These are phyloP conservation scores for Ectropis grisescens DNA, from an alignment of 1,140 invertebrate species.

Conservation along the genomic window DNA sequence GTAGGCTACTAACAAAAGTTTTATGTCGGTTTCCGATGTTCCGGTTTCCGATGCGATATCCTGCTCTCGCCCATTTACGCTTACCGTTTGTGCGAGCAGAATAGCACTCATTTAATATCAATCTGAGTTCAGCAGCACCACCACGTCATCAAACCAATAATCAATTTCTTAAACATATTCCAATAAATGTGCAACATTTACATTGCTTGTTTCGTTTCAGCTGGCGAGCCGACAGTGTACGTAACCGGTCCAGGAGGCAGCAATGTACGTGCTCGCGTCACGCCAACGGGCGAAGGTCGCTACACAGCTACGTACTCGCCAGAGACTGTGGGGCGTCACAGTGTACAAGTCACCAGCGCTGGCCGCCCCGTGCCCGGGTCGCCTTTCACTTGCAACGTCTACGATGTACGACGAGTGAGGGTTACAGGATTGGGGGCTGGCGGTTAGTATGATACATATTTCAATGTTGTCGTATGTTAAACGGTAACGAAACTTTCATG, in stretches of 20 bases:
- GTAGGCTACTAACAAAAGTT: too few relatives aligned
- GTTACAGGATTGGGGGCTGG: constrained; percentile 79
- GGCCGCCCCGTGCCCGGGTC: constrained; percentile 88
- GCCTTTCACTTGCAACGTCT: constrained; percentile 94
- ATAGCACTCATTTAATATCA: too few relatives aligned
- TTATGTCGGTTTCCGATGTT: too few relatives aligned
- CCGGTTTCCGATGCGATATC: too few relatives aligned
- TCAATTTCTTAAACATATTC: too few relatives aligned
- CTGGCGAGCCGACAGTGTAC: constrained; percentile 76
- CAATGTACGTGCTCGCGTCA: constrained; percentile 76
- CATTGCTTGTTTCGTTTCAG: constrained; percentile 30
- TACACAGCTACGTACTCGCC: constrained; percentile 85
- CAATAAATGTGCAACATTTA: too few relatives aligned
- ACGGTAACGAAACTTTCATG: too few relatives aligned
- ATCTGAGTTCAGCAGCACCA: too few relatives aligned
- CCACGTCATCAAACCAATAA: too few relatives aligned
- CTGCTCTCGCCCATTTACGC: too few relatives aligned
- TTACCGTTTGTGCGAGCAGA: too few relatives aligned
- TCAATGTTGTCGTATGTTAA: too few relatives aligned
- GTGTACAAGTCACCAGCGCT: constrained; percentile 84
- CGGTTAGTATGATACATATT: constrained; percentile 33
- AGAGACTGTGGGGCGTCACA: constrained; percentile 88
- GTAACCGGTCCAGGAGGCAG: constrained; percentile 85
- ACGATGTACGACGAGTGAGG: constrained; percentile 88
- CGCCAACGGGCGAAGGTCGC: constrained; percentile 71